A percentile compares a stretch with the other conserved stretches of the same genome.
Evolutionary conservation across 2,113 vertebrate species (phyloP).

Genomic region (Cairina moschata): DNA sequence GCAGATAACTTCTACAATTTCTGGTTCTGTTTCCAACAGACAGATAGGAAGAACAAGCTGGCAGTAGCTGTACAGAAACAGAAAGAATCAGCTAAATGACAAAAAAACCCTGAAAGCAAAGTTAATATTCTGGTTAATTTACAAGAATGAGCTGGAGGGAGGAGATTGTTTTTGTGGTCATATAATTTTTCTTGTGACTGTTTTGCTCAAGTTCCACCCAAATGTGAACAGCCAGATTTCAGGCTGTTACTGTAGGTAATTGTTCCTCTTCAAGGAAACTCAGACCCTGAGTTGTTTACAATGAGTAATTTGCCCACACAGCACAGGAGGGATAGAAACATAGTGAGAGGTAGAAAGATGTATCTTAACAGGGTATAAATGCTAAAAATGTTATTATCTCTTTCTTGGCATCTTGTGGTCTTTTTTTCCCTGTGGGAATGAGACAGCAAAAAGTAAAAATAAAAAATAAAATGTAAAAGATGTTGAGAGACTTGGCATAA

Average conservation of each 20-base stretch:
- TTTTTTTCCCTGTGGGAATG: neutral
- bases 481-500: neutral
- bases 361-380: neutral
- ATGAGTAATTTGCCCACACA: neutral
- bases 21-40: conserved; percentile 24
- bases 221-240: neutral
- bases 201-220: neutral
- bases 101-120: neutral
- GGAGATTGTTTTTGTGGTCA: neutral
- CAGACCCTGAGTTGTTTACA: neutral
- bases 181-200: neutral
- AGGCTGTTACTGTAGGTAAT: neutral
- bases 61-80: neutral
- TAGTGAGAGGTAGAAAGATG: rapidly evolving
- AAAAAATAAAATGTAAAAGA: neutral
- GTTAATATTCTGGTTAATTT: neutral
- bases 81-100: neutral
- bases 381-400: neutral
- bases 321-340: neutral
- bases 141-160: neutral
- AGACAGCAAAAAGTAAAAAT: neutral
- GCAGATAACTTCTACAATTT: neutral
- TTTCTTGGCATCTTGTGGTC: neutral
- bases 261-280: neutral
- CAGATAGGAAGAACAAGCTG: neutral